Evolutionary conservation across 2,113 vertebrate species (phyloP).

Genomic region (Rostratula benghalensis): DNA sequence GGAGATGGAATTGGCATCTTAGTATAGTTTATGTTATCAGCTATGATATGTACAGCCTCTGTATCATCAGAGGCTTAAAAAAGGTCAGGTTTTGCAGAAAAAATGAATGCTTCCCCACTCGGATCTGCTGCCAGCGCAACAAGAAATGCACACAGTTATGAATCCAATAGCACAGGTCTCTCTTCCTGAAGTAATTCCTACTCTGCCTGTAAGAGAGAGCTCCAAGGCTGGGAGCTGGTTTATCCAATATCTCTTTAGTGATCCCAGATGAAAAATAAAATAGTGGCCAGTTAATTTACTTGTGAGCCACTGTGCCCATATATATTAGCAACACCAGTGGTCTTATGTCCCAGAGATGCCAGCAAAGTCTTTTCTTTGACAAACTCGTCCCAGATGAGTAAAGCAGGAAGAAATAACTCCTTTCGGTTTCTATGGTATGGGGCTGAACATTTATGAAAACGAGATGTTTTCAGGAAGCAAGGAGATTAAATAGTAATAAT

Average conservation of each 20-base stretch:
- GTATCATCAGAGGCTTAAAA: background rate
- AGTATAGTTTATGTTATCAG: background rate
- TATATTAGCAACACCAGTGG: background rate
- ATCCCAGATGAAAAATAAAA: background rate
- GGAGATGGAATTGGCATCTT: background rate
- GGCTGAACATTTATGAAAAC: background rate
- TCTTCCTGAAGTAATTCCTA: background rate
- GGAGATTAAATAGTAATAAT: background rate
- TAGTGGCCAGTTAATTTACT: background rate
- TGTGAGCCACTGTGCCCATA: background rate
- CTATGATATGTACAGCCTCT: background rate
- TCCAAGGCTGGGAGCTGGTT: background rate
- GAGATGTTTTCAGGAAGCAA: background rate
- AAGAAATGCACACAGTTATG: background rate
- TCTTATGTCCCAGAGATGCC: background rate
- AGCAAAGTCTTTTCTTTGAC: background rate
- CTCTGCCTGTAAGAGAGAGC: background rate
- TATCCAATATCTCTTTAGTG: background rate
- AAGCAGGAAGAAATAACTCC: background rate
- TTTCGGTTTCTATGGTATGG: background rate
- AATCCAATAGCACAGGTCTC: background rate
- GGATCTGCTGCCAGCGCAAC: background rate
- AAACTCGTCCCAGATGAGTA: background rate
- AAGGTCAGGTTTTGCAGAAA: background rate
- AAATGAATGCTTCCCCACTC: background rate